phyloP scores from a whole-genome alignment of 2,888 invertebrate genomes.

The Chirona hameri region DNA sequence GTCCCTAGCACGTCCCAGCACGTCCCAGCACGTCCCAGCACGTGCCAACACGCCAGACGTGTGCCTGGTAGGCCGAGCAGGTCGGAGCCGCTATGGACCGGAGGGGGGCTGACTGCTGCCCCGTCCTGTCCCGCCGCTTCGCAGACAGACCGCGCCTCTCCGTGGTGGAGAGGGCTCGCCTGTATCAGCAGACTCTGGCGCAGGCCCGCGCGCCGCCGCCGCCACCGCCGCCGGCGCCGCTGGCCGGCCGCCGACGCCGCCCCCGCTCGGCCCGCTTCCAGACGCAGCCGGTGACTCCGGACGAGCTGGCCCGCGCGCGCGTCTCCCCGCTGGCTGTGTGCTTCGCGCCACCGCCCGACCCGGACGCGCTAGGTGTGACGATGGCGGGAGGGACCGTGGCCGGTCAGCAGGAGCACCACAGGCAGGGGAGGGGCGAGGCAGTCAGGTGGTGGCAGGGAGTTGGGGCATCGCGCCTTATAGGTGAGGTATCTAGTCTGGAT shows the following conservation, averaged over 20 bases:
- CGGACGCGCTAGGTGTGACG: slow-evolving; percentile 45
- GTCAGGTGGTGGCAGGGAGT: too few relatives aligned
- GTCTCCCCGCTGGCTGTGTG: slow-evolving; percentile 54
- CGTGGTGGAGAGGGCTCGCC: background rate
- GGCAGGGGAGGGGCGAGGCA: too few relatives aligned
- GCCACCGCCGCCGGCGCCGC: slow-evolving; percentile 13
- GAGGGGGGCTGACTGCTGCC: background rate
- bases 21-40: too few relatives aligned
- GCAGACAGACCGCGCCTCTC: background rate
- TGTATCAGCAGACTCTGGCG: slow-evolving; percentile 23
- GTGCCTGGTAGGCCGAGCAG: too few relatives aligned
- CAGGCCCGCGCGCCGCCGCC: slow-evolving; percentile 1
- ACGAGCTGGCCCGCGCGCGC: slow-evolving; percentile 61
- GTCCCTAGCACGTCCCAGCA: too few relatives aligned
- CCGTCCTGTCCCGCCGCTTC: background rate
- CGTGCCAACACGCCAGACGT: too few relatives aligned
- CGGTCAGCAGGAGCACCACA: background rate
- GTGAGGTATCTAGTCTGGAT: too few relatives aligned
- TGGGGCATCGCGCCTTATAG: too few relatives aligned
- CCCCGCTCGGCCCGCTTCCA: slow-evolving; percentile 56
- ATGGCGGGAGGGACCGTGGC: slow-evolving; percentile 39
- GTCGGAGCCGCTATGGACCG: too few relatives aligned
- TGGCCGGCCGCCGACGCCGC: slow-evolving; percentile 40
- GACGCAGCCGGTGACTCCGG: slow-evolving; percentile 68
- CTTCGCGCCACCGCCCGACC: slow-evolving; percentile 49